A percentile compares a stretch with the other conserved stretches of the same genome.
Evolutionary conservation across 2,888 invertebrate genomes (phyloP).

Genomic region (Ormyrus pomaceus): DNA sequence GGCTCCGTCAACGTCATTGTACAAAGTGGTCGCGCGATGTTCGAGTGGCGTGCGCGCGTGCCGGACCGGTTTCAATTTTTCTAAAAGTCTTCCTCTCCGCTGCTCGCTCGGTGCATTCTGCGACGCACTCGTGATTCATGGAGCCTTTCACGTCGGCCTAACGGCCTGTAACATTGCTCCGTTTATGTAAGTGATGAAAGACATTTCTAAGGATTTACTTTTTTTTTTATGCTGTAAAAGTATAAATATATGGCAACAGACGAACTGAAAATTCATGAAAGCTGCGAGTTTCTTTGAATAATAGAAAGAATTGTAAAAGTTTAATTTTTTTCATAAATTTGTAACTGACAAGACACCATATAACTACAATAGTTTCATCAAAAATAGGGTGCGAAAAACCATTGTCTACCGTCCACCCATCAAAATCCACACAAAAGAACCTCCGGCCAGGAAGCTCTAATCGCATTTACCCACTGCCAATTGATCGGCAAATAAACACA

Average conservation of each 20-base stretch:
- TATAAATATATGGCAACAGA: not conserved
- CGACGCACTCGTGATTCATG: constrained; percentile 68
- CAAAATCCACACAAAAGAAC: too few species aligned
- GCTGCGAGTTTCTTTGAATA: too few species aligned
- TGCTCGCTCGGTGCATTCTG: constrained; percentile 57
- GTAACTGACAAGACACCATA: too few species aligned
- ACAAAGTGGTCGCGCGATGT: constrained; percentile 1
- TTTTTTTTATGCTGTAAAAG: too few species aligned
- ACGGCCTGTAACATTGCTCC: constrained; percentile 73
- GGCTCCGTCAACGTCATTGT: constrained; percentile 27
- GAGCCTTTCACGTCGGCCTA: constrained; percentile 68
- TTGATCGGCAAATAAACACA: not conserved
- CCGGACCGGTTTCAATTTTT: constrained; percentile 65
- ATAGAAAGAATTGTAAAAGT: not conserved
- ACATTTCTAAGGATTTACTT: not conserved
- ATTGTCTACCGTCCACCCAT: too few species aligned
- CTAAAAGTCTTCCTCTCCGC: constrained; percentile 34
- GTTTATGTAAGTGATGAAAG: constrained; percentile 54
- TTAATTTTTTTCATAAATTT: too few species aligned
- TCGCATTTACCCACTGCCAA: too few species aligned
- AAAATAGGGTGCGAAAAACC: too few species aligned
- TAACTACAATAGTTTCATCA: too few species aligned
- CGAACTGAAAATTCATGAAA: not conserved
- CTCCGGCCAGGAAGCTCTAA: too few species aligned
- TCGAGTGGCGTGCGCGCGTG: constrained; percentile 57